Base-by-base conservation (phyloP, 2,888 invertebrate species). In the Lasius fuliginosus region DNA sequence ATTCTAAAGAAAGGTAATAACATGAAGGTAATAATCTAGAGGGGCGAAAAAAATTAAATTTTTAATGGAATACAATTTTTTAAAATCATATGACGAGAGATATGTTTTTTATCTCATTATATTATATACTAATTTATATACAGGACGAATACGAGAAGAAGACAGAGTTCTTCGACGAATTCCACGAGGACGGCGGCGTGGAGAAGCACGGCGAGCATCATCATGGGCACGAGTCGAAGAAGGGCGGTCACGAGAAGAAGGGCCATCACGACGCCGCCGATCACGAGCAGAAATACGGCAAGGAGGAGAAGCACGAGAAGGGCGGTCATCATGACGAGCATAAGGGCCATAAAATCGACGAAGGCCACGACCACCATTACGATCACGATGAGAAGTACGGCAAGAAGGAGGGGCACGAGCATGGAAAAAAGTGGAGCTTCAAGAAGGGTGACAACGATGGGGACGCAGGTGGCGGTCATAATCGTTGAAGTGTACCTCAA, bases 81-180 rank as follows among this genome's bases (percentile, higher is more conserved):
- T 49, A 5, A 18, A 18, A 18, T 18, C 6, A 46, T 5, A 40
- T 18, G 18, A 12, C 6, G 18, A n/a, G n/a, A n/a, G n/a, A 73
- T 46, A 36, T 27, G 18, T 40, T 23, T 23, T 23, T 67, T 1
- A 8, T n/a, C 1, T 23, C 23, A 23, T 23, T 23, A 23, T 23
- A 5, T 4, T n/a, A 42, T 42, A 42, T 42, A 30, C 18, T 85
- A 23, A 76, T 58, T 46, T 86, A 53, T n/a, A 53, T 53, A n/a
- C 85, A 95, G 93, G 97, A 97, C 89, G 97, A 97, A 91, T 97
- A 96, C 92, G 97, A 97, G 92, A 97, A 97, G 93, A 97, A 97
- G 85, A 96, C 97, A 49, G 97, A 97, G 92, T 97, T 97, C 95
- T 97, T 97, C 92, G 97, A 97, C 92, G 97, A 97, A 93, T 96